These are phyloP conservation scores for Patiria pectinifera DNA, from an alignment of 53 echinoderm and acorn worm genomes.

Conservation along the genomic window DNA sequence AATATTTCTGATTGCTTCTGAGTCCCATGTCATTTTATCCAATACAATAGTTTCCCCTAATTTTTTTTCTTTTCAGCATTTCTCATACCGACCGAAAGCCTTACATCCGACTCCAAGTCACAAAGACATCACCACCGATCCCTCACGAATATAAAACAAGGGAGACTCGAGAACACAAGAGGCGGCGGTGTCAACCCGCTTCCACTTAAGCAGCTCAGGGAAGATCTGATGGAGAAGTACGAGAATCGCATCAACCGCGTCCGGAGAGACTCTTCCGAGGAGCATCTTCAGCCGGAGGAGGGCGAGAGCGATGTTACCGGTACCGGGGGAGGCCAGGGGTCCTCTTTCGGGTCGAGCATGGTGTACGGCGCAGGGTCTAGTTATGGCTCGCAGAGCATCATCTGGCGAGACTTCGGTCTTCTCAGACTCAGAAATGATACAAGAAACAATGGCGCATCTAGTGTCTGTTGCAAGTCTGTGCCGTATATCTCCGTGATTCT, in stretches of 20 bases:
- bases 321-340: too few species aligned
- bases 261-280: constrained; percentile 46
- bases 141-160: neutral
- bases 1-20: neutral
- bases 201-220: constrained; percentile 15
- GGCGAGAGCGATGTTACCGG: constrained; percentile 16
- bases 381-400: neutral
- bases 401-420: neutral
- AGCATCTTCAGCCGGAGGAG: neutral
- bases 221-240: constrained; percentile 40
- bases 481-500: neutral
- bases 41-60: neutral
- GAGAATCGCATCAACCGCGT: constrained; percentile 29
- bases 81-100: neutral
- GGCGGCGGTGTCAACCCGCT: neutral
- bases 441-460: neutral
- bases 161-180: neutral
- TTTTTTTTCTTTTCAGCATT: neutral
- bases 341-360: neutral
- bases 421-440: neutral
- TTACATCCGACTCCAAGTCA: neutral
- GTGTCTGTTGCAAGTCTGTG: neutral
- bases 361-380: neutral
- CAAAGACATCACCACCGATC: neutral
- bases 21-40: neutral